Conservation (phyloP, 2,888 invertebrate species). For the Oxycera nigricornis region DNA sequence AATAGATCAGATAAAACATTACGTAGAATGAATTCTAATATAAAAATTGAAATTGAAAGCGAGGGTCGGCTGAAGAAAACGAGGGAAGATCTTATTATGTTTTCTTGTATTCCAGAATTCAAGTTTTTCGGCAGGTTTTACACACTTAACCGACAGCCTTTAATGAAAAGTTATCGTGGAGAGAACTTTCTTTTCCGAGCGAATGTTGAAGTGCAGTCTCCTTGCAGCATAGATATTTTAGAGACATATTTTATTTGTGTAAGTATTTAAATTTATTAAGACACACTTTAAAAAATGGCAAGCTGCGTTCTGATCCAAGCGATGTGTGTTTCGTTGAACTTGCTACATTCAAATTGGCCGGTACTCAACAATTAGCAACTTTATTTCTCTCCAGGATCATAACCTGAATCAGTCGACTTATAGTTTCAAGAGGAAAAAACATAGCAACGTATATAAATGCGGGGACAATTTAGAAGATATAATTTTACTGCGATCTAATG, state of each 20-base stretch:
- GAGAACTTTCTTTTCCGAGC: slow-evolving; percentile 61
- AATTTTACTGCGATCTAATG: slow-evolving; percentile 58
- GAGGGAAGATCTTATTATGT: slow-evolving; percentile 56
- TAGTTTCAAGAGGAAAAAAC: slow-evolving; percentile 59
- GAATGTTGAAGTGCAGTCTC: slow-evolving; percentile 57
- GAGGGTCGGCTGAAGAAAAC: slow-evolving; percentile 58
- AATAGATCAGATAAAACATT: slow-evolving; percentile 26
- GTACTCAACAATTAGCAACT: background rate
- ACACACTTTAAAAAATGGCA: background rate
- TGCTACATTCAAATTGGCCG: too few species aligned
- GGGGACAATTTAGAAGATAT: slow-evolving; percentile 60
- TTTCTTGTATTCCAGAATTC: slow-evolving; percentile 58
- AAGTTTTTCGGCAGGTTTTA: slow-evolving; percentile 59
- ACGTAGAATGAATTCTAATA: slow-evolving; percentile 49
- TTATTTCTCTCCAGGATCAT: slow-evolving; percentile 55
- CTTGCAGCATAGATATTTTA: slow-evolving; percentile 58
- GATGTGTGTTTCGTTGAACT: background rate
- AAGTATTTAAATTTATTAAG: slow-evolving; percentile 50
- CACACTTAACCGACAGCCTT: slow-evolving; percentile 57
- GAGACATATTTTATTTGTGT: slow-evolving; percentile 62
- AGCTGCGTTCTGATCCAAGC: background rate
- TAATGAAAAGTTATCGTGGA: slow-evolving; percentile 57
- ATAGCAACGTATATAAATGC: slow-evolving; percentile 54
- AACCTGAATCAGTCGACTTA: slow-evolving; percentile 61
- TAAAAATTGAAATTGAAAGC: slow-evolving; percentile 59